Evolutionary conservation across 2,797 vertebrate genomes (phyloP).

Genomic region (Arctocebus calabarensis): DNA sequence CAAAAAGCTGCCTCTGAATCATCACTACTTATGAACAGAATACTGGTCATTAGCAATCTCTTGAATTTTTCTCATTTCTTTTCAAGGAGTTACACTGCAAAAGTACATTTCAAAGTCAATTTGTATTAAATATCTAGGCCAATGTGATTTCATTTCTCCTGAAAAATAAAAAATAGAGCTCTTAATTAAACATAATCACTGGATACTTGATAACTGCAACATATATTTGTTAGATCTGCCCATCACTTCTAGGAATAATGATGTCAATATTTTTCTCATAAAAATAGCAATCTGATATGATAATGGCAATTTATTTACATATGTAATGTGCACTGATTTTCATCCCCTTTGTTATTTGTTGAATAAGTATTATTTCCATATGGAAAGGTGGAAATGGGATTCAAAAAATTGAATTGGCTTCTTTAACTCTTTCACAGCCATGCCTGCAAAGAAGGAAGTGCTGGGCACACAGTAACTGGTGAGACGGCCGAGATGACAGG

Average conservation of each 20-base stretch:
- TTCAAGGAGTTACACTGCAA: background rate
- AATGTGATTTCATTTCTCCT: slow-evolving; percentile 12
- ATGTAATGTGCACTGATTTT: background rate
- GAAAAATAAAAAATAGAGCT: background rate
- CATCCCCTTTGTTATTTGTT: background rate
- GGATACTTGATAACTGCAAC: background rate
- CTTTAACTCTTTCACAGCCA: background rate
- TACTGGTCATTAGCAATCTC: background rate
- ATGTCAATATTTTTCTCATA: slow-evolving; percentile 17
- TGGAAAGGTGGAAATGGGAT: background rate
- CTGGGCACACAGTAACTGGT: background rate
- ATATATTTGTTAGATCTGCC: slow-evolving; percentile 5
- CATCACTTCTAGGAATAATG: background rate
- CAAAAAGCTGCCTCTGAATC: background rate
- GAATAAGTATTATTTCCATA: background rate
- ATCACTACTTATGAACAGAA: slow-evolving; percentile 10
- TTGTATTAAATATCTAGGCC: background rate
- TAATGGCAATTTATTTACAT: background rate
- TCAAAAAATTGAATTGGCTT: background rate
- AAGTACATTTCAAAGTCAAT: background rate
- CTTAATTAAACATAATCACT: background rate
- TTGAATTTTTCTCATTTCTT: slow-evolving; percentile 21
- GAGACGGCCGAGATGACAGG: background rate
- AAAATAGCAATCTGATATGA: background rate
- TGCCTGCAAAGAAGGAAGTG: background rate